phyloP scores from a whole-genome alignment of 2,113 vertebrate species.

The Paralichthys olivaceus region DNA sequence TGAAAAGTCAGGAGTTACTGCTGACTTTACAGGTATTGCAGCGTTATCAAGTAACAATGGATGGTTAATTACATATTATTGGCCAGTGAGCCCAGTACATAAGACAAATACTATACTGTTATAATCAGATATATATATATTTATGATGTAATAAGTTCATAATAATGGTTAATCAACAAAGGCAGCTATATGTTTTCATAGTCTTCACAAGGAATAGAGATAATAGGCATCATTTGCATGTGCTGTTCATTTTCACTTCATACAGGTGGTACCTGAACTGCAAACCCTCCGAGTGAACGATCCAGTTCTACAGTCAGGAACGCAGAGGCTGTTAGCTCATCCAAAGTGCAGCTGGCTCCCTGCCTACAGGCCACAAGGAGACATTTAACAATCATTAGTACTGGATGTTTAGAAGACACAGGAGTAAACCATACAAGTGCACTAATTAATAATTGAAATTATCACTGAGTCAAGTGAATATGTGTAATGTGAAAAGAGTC shows the following conservation, averaged over 20 bases:
- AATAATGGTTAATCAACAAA: background rate
- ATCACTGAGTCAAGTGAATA: background rate
- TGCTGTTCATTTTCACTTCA: background rate
- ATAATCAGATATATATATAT: background rate
- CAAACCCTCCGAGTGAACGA: conserved; percentile 82
- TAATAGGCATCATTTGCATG: background rate
- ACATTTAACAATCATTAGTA: too few relatives aligned
- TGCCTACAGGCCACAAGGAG: conserved; percentile 83
- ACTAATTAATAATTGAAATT: background rate
- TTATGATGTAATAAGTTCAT: too few relatives aligned
- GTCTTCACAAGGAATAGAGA: background rate
- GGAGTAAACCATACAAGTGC: background rate
- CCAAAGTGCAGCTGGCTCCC: conserved; percentile 84
- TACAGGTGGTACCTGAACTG: conserved; percentile 87
- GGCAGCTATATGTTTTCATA: background rate
- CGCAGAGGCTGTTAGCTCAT: conserved; percentile 90
- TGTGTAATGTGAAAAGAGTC: background rate
- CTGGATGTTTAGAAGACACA: background rate
- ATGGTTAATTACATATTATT: background rate
- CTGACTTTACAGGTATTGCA: too few relatives aligned
- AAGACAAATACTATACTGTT: background rate
- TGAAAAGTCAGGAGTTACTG: too few relatives aligned
- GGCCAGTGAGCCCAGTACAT: background rate
- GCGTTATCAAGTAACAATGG: background rate
- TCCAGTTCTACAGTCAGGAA: conserved; percentile 93